Evolutionary conservation across 2,797 vertebrate genomes (phyloP), one percentile per base, ranked within the genome.

Genomic region (Miichthys miiuy): DNA sequence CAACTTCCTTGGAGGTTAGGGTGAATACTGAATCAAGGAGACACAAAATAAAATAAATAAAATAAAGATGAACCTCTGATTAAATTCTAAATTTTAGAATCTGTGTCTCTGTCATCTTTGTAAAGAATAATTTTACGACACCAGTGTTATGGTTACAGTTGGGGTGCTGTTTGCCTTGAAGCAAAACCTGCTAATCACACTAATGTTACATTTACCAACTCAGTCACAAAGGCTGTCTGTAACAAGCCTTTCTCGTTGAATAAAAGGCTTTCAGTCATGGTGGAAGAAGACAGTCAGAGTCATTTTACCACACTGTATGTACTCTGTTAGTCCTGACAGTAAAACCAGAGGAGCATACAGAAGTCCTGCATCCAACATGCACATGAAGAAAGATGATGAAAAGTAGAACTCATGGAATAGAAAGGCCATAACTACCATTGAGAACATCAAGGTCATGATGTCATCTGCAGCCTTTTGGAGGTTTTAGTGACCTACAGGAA

Each of bases 211-310:
- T 72, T 20, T 17, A 38, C 27, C 27, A 44, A 17, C 47, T 75
- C 21, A 27, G 20, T 25, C 67, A 63, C 30, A 64, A 11, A 65
- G 52, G 41, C 58, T 6, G 54, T 82, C 27, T 66, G 50, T 42
- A 67, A 56, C 30, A 25, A 61, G 18, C 41, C 41, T 54, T 51
- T 67, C 41, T 18, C 5, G 4, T 9, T 51, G 21, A 42, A 38
- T 9, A 34, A 42, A n/a, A 51, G 42, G 52, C 17, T 51, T 68
- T 23, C 25, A n/a, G 25, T 52, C 7, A 17, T 50, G 17, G 12
- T 60, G 23, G 23, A 65, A 42, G 47, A 27, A 23, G 11, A 14
- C 25, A 20, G 27, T 34, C 16, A 25, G 11, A 68, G n/a, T 67
- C 25, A 17, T n/a, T 18, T 14, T 7, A 44, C 23, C 0, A 42